phyloP scores from a whole-genome alignment of 2,113 vertebrate species.

The Polypterus bichir region DNA sequence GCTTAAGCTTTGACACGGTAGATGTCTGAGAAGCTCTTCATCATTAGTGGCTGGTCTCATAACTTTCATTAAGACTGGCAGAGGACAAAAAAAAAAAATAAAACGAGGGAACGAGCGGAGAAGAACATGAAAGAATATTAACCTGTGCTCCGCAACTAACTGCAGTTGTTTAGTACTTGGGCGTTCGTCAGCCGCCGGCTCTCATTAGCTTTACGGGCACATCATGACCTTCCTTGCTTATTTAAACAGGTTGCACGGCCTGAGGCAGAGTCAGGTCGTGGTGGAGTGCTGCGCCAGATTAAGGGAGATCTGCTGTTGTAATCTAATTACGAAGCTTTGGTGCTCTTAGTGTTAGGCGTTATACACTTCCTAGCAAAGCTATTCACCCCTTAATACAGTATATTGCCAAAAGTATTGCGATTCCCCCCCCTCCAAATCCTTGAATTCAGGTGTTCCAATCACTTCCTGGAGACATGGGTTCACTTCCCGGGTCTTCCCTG shows the following conservation, averaged over 20 bases:
- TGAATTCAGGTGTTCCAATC: no score
- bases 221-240: slow-evolving; percentile 70
- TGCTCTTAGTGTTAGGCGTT: no score
- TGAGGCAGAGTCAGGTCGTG: slow-evolving; percentile 37
- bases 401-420: no score
- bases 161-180: slow-evolving; percentile 92
- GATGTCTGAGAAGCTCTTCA: slow-evolving; percentile 91
- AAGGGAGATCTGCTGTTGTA: no score
- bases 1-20: slow-evolving; percentile 80
- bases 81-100: slow-evolving; percentile 69
- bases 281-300: slow-evolving; percentile 20
- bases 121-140: slow-evolving; percentile 93
- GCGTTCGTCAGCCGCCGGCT: slow-evolving; percentile 70
- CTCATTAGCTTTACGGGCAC: slow-evolving; percentile 91
- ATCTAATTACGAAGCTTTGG: no score
- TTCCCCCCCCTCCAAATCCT: no score
- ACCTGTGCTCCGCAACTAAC: slow-evolving; percentile 90
- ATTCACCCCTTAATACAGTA: no score
- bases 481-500: no score
- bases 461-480: no score
- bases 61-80: slow-evolving; percentile 96
- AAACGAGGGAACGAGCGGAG: slow-evolving; percentile 28
- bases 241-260: slow-evolving; percentile 42
- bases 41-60: slow-evolving; percentile 94
- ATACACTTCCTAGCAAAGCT: no score